phyloP scores from a whole-genome alignment of 2,113 vertebrate species.

The Epinephelus fuscoguttatus region DNA sequence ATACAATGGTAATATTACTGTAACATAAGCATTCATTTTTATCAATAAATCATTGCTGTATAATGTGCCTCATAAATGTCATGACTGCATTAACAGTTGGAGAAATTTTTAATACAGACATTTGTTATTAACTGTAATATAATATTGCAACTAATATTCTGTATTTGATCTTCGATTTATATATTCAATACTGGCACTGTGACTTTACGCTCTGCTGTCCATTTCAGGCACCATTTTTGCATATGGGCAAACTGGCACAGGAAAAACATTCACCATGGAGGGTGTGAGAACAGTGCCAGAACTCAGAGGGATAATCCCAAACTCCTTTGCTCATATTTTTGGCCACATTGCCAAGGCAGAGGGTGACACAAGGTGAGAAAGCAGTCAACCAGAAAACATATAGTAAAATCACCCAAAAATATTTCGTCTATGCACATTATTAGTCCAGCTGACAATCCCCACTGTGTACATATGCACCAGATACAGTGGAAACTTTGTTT shows the following conservation, averaged over 20 bases:
- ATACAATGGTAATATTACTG: constrained; percentile 91
- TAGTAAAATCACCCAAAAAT: not conserved
- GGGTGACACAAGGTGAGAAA: constrained; percentile 93
- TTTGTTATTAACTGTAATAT: not conserved
- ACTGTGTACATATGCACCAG: not conserved
- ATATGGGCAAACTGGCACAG: constrained; percentile 99
- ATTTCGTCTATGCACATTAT: too few relatives aligned
- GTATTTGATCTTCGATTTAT: not conserved
- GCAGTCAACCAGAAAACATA: not conserved
- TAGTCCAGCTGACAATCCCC: not conserved
- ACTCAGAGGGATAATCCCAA: constrained; percentile 97
- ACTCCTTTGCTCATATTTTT: constrained; percentile 99
- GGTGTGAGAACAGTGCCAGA: constrained; percentile 97
- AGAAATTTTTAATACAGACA: not conserved
- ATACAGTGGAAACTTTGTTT: not conserved
- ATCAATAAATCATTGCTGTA: not conserved
- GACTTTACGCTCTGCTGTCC: constrained; percentile 19
- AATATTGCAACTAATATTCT: not conserved
- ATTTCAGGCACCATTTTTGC: constrained; percentile 97
- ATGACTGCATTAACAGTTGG: not conserved
- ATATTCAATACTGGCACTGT: not conserved
- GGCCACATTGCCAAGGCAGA: constrained; percentile 99
- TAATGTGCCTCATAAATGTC: not conserved
- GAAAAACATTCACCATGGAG: constrained; percentile 99
- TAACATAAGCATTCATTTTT: not conserved